A percentile compares a stretch with the other conserved stretches of the same genome.
Conservation (phyloP, 1,140 invertebrate species). For the Lucilia cuprina region DNA sequence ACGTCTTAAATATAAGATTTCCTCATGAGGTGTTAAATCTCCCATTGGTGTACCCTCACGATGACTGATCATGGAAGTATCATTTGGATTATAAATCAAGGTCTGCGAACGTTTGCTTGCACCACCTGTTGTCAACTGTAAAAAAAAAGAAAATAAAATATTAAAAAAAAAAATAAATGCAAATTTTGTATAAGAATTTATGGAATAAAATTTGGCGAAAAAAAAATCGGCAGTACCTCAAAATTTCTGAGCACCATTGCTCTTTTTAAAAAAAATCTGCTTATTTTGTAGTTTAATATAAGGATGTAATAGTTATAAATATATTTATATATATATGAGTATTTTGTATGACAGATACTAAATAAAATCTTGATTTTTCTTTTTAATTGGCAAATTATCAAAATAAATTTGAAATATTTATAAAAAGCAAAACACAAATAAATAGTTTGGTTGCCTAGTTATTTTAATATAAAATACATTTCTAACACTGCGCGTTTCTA, state of each 20-base stretch:
- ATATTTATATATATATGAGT: background rate
- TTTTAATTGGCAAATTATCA: slow-evolving; percentile 20
- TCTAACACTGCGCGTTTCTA: no score
- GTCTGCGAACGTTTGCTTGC: slow-evolving; percentile 54
- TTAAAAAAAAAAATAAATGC: background rate
- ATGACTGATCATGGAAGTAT: slow-evolving; percentile 51
- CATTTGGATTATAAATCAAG: slow-evolving; percentile 47
- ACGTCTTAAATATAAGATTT: slow-evolving; percentile 80
- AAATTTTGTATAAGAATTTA: background rate
- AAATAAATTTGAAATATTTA: background rate
- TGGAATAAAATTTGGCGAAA: background rate
- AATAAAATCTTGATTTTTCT: background rate
- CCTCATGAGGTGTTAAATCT: slow-evolving; percentile 76
- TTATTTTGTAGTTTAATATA: no score
- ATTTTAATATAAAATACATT: no score
- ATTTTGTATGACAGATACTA: background rate
- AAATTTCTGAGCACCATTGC: slow-evolving; percentile 27
- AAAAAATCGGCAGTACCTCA: background rate
- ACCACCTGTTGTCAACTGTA: slow-evolving; percentile 56
- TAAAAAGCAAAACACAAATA: no score
- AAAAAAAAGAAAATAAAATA: background rate
- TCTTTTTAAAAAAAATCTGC: no score
- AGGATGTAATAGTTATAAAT: no score
- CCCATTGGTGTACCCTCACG: slow-evolving; percentile 73
- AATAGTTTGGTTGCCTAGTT: no score